Evolutionary conservation across 2,888 invertebrate species (phyloP), one percentile per base, ranked within the genome.

Genomic region (Leucophenga maculata): DNA sequence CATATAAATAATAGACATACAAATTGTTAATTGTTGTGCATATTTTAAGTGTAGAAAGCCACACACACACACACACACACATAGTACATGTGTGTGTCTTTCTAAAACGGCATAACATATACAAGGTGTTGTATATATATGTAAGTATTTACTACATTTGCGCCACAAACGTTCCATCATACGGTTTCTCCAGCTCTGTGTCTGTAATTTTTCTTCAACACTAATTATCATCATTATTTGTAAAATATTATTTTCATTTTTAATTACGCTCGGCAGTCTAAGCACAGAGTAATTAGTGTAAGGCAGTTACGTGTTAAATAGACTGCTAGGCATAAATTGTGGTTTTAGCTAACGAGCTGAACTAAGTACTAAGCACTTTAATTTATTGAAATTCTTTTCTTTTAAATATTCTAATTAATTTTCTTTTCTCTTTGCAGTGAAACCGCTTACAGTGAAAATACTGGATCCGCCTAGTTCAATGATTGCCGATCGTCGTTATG

Each of bases 401-500:
- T 69, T 65, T 54, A 65, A 69, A 55, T 44, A 55, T 68, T 55
- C 55, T 67, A 68, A n/a, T n/a, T n/a, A n/a, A n/a, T n/a, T n/a
- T 62, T 22, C 31, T 57, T 32, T 9, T 67, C 54, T 55, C 32
- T 74, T 80, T 78, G 22, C 75, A 96, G 96, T 96, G 86, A 93
- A 93, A 87, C 96, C 96, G 20, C 89, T 96, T 78, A 93, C 94
- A 71, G 94, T 95, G 75, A 92, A 92, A 82, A 95, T 97, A 83
- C 90, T 92, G 83, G 93, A 92, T 90, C 89, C 91, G 78, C 89
- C 92, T 80, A 90, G 90, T 80, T 93, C 93, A 59, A 91, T 97
- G 84, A 93, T 94, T 65, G 95, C 96, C 13, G 95, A 95, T 84
- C 92, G 94, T 71, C 91, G 94, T 67, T 96, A 95, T 89, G 94